A percentile compares a stretch with the other conserved stretches of the same genome.
phyloP scores from a whole-genome alignment of 2,113 vertebrate species.

The Artemisiospiza belli region DNA sequence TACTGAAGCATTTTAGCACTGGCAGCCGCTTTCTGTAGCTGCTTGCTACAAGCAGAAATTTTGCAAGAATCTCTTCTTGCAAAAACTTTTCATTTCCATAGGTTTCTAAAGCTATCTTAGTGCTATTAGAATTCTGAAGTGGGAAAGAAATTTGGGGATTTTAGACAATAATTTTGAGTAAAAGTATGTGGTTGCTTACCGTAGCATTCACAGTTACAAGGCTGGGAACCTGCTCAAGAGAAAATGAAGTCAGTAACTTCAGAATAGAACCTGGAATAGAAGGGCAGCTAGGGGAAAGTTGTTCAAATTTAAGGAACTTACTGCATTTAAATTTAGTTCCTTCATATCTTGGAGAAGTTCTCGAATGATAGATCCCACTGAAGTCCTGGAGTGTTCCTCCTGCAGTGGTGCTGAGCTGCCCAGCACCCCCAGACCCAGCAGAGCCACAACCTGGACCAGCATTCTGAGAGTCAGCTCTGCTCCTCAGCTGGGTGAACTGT shows the following conservation, averaged over 20 bases:
- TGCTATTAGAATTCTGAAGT: not conserved
- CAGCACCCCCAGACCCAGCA: not conserved
- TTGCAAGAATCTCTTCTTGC: not conserved
- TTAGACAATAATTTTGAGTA: not conserved
- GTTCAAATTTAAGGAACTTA: not conserved
- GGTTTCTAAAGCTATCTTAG: not conserved
- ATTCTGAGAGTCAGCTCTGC: not conserved
- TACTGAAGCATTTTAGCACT: not conserved
- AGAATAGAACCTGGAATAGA: not conserved
- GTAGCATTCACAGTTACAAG: accelerated
- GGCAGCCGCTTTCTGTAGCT: not conserved
- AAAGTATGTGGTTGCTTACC: constrained; percentile 6
- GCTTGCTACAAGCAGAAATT: not conserved
- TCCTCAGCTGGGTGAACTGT: not conserved
- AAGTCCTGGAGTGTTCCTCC: accelerated
- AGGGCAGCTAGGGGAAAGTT: not conserved
- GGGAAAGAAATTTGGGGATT: not conserved
- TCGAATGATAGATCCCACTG: not conserved
- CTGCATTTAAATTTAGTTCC: not conserved
- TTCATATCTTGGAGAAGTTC: not conserved
- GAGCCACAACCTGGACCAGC: not conserved
- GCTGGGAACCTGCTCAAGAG: not conserved
- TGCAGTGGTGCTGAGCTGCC: not conserved
- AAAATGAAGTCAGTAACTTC: not conserved
- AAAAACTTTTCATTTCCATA: not conserved